Conservation (phyloP, 2,113 vertebrate species). For the Neofelis nebulosa region DNA sequence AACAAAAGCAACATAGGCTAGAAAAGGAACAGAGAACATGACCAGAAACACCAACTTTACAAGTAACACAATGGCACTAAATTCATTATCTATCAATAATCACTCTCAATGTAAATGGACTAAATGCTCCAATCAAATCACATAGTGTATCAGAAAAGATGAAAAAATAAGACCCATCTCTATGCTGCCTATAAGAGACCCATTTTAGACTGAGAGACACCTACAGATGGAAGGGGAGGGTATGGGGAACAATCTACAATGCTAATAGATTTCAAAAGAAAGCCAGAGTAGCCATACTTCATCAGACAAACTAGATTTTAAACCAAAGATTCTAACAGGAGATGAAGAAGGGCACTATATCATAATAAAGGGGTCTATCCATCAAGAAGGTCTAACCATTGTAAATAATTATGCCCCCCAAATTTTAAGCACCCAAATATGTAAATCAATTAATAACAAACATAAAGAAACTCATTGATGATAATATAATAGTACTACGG, state of each 20-base stretch:
- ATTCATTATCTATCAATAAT: not conserved
- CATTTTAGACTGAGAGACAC: not conserved
- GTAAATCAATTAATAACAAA: not conserved
- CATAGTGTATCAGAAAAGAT: too few species aligned
- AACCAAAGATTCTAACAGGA: too few species aligned
- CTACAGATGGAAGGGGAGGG: not conserved
- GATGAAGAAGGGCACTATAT: not conserved
- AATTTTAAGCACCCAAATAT: not conserved
- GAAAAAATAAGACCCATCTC: not conserved
- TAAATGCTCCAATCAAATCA: not conserved
- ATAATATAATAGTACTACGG: not conserved
- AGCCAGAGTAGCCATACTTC: not conserved
- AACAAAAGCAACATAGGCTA: too few species aligned
- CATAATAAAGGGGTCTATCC: not conserved
- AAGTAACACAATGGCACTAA: not conserved
- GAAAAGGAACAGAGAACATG: too few species aligned
- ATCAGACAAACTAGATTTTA: not conserved
- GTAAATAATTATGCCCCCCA: not conserved
- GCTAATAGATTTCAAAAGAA: not conserved
- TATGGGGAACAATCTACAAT: not conserved
- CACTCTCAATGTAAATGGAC: not conserved
- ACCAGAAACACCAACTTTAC: too few species aligned
- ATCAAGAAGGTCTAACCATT: not conserved
- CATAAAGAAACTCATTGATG: not conserved
- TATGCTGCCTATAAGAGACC: not conserved